Evolutionary conservation across 2,888 invertebrate genomes (phyloP), one percentile per base, ranked within the genome.

Genomic region (Ormyrus labotus): DNA sequence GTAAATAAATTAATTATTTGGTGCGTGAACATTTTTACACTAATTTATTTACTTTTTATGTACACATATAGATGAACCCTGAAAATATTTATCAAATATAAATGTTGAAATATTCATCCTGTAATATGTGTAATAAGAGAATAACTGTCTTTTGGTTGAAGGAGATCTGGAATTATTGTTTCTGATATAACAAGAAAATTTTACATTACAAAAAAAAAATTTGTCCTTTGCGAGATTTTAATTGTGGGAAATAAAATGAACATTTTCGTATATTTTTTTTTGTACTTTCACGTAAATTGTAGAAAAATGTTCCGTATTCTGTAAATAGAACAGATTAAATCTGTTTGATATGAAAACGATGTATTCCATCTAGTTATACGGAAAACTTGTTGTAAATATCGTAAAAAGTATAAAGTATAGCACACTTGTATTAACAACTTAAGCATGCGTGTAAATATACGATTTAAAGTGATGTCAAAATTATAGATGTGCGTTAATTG

Each of bases 391-490:
- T 79, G 79, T 79, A 79, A 74, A 79, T 79, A 79, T 50, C 50
- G 48, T 10, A 13, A 76, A 61, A 61, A 45, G 9, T 68, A 63
- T 76, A 8, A 51, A 58, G 64, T 65, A 64, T 58, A 45, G 65
- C 75, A 71, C 58, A 71, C 6, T 10, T 51, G 58, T 63, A 72
- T 55, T 51, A 61, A 6, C 50, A 64, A 34, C 19, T 34, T 55
- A 80, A 80, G 45, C 9, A 72, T 61, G 47, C 64, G 13, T 80
- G 76, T 81, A 81, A 63, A 76, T 81, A 79, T 74, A 57, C 13
- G n/a, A 47, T 58, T 65, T 71, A 67, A 71, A 48, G 60, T 13
- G 63, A 70, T 68, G 55, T 6, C 50, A 11, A 71, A 67, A 67
- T 50, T 57, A 72, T 80, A 50, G 61, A 47, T 81, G 68, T 77